A percentile compares a stretch with the other conserved stretches of the same genome.
Conservation (phyloP, 92 coral and sea anemone species). For the Epizoanthus scotinus region DNA sequence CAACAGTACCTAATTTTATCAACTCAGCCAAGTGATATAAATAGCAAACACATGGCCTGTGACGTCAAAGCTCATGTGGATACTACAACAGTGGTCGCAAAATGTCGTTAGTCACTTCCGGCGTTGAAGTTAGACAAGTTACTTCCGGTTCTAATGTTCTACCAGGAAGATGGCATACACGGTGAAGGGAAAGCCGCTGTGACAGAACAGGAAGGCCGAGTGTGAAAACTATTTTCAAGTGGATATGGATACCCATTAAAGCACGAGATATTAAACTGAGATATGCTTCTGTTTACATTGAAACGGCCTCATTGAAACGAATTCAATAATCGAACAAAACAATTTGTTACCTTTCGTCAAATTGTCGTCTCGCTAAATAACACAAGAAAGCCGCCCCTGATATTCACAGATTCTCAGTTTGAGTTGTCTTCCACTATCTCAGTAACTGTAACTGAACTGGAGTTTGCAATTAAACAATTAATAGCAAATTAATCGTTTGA, state of each 20-base stretch:
- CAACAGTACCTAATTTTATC: slow-evolving; percentile 30
- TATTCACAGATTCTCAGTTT: not conserved
- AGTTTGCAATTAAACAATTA: slow-evolving; percentile 32
- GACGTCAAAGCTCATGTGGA: slow-evolving; percentile 44
- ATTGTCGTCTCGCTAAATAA: not conserved
- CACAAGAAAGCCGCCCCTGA: not conserved
- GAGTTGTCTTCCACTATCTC: not conserved
- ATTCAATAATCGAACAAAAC: not conserved
- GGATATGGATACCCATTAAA: slow-evolving; percentile 30
- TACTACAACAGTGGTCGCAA: slow-evolving; percentile 32
- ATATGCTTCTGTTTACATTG: not conserved
- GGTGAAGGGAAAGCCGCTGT: slow-evolving; percentile 42
- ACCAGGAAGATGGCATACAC: slow-evolving; percentile 36
- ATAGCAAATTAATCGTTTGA: slow-evolving; percentile 39
- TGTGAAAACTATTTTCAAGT: slow-evolving; percentile 41
- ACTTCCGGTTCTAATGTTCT: slow-evolving; percentile 36
- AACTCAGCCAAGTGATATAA: slow-evolving; percentile 26
- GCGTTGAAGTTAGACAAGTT: slow-evolving; percentile 44
- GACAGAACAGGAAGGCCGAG: slow-evolving; percentile 41
- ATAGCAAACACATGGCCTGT: slow-evolving; percentile 35
- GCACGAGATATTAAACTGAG: slow-evolving; percentile 9
- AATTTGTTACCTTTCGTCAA: too few relatives aligned
- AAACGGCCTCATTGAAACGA: not conserved
- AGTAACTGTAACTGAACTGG: not conserved
- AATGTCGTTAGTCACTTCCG: slow-evolving; percentile 31